phyloP scores from a whole-genome alignment of 1,140 invertebrate species.

The Oryzaephilus surinamensis region DNA sequence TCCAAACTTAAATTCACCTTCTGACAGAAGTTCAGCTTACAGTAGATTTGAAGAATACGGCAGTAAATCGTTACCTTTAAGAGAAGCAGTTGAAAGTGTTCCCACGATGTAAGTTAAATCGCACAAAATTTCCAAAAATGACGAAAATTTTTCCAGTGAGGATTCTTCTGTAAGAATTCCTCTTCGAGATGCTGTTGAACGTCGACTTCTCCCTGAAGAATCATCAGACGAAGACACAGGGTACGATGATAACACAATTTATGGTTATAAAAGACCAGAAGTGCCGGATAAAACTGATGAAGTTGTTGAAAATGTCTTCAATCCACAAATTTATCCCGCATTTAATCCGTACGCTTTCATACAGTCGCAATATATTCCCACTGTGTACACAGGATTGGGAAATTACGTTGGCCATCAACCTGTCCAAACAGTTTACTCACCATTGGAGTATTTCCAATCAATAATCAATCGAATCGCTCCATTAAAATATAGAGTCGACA shows the following conservation, averaged over 20 bases:
- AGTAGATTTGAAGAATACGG: constrained; percentile 27
- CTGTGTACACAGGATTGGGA: too few relatives aligned
- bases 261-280: too few relatives aligned
- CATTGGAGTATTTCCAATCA: constrained; percentile 12
- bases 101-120: constrained; percentile 34
- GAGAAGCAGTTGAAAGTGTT: constrained; percentile 47
- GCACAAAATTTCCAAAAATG: not conserved
- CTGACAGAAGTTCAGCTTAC: constrained; percentile 14
- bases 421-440: constrained; percentile 13
- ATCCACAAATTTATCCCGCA: too few relatives aligned
- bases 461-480: constrained; percentile 4
- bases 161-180: constrained; percentile 33
- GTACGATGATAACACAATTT: constrained; percentile 37
- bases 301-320: not conserved
- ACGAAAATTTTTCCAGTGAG: constrained; percentile 5
- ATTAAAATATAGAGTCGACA: constrained; percentile 27
- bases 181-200: constrained; percentile 58
- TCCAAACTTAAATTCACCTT: constrained; percentile 8
- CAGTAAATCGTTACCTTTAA: constrained; percentile 40
- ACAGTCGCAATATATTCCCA: too few relatives aligned
- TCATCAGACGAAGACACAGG: constrained; percentile 38
- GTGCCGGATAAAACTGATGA: too few relatives aligned
- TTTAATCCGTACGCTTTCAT: not conserved
- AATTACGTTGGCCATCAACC: too few relatives aligned
- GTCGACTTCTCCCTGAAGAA: constrained; percentile 44